Base-by-base conservation (phyloP, 92 coral and sea anemone genomes). In the Parazoanthus atlanticus region DNA sequence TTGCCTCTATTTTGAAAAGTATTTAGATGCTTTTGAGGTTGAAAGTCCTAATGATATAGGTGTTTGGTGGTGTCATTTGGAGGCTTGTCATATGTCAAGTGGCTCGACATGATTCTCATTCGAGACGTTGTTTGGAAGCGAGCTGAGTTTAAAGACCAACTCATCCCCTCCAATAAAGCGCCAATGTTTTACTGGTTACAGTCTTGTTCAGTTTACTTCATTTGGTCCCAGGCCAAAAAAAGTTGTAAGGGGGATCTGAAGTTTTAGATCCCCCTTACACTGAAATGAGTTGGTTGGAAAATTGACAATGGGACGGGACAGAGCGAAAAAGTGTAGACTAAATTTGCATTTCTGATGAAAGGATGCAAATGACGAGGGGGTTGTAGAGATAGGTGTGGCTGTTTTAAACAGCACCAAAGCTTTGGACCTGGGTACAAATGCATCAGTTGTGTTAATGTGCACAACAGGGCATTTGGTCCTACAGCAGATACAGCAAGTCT, bases 181-280 rank as follows among this genome's bases (percentile, higher is more conserved):
- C 77, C 29, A 32, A 73, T 10, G 21, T 32, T 73, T 16, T 41
- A 73, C 77, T 73, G 77, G 43, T 73, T 73, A 2, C 13, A 17
- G 13, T 9, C 15, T 19, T 30, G 77, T 73, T 73, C 34, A 13
- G 23, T 73, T 28, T 43, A 43, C 38, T 41, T 30, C 9, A 28
- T 73, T 28, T 73, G 77, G 77, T 28, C 34, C 77, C 77, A 73
- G 23, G 77, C 77, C n/a, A n/a, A n/a, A n/a, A n/a, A n/a, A n/a
- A n/a, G n/a, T n/a, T n/a, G n/a, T n/a, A n/a, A n/a, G n/a, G n/a
- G n/a, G n/a, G n/a, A n/a, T 73, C 8, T 28, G 34, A 30, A 32
- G 77, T 73, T 8, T 6, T 28, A 16, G 77, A 9, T 28, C 43
- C 33, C 77, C 77, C 77, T 28, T 32, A 28, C 19, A 10, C 13